Evolutionary conservation across 2,888 invertebrate species (phyloP).

Genomic region (Carabus problematicus): DNA sequence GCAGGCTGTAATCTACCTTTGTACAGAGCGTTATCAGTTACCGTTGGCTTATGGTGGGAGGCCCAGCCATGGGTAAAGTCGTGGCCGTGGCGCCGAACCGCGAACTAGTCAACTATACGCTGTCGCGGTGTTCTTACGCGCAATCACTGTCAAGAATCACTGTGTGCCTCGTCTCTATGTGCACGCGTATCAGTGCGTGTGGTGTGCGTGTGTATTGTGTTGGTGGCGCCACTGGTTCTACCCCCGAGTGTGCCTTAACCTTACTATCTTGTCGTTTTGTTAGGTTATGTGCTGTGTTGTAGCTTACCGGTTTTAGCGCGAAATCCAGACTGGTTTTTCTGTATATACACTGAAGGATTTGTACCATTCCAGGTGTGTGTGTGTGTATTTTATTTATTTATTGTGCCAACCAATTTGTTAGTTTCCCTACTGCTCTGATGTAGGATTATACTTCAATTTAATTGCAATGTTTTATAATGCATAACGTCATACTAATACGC

Average conservation of each 20-base stretch:
- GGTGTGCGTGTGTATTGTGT: conserved; percentile 9
- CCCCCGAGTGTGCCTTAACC: conserved; percentile 15
- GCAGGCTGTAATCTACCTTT: conserved; percentile 33
- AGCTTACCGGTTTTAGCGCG: neutral
- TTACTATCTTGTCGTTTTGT: conserved; percentile 17
- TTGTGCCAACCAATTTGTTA: too few species aligned
- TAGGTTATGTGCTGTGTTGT: conserved; percentile 21
- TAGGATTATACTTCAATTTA: too few species aligned
- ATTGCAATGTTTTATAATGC: too few species aligned
- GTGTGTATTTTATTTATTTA: too few species aligned
- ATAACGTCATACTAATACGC: too few species aligned
- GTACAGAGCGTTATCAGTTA: conserved; percentile 36
- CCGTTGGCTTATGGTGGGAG: conserved; percentile 36
- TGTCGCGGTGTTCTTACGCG: conserved; percentile 4
- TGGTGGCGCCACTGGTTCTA: conserved; percentile 7
- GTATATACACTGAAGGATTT: too few species aligned
- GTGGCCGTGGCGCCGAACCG: conserved; percentile 17
- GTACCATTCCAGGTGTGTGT: too few species aligned
- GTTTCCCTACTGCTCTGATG: too few species aligned
- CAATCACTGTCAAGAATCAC: conserved; percentile 9
- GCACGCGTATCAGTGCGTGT: neutral
- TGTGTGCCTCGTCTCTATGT: neutral
- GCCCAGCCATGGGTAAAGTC: conserved; percentile 32
- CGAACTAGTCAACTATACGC: conserved; percentile 15
- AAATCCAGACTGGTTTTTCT: neutral